Conservation (phyloP, 2,888 invertebrate genomes). For the Stenolophus ochropezus region DNA sequence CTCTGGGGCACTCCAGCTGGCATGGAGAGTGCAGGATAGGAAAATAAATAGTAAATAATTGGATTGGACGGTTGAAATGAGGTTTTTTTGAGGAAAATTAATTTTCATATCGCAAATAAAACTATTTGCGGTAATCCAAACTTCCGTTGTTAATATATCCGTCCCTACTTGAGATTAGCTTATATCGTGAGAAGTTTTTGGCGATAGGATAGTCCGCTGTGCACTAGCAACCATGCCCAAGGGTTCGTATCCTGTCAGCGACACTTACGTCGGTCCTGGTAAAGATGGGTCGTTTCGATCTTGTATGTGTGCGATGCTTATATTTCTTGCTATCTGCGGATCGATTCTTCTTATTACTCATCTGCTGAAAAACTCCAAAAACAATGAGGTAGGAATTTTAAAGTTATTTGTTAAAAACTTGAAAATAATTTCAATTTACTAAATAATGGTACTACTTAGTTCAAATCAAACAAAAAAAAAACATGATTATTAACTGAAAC, state of each 20-base stretch:
- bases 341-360: slow-evolving; percentile 59
- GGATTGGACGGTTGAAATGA: too few relatives aligned
- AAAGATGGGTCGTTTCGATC: slow-evolving; percentile 64
- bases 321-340: slow-evolving; percentile 64
- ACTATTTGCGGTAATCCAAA: slow-evolving; percentile 2
- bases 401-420: not conserved
- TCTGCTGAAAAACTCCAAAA: not conserved
- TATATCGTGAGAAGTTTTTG: not conserved
- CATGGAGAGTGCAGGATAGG: too few relatives aligned
- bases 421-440: too few relatives aligned
- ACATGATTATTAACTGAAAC: too few relatives aligned
- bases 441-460: too few relatives aligned
- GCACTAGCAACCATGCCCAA: slow-evolving; percentile 60
- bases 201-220: not conserved
- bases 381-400: slow-evolving; percentile 1
- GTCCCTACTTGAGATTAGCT: not conserved
- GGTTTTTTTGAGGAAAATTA: slow-evolving; percentile 22
- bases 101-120: not conserved
- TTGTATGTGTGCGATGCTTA: slow-evolving; percentile 63
- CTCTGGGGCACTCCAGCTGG: too few relatives aligned
- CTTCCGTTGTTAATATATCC: not conserved
- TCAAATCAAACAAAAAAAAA: too few relatives aligned
- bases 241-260: slow-evolving; percentile 62
- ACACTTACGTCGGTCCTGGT: slow-evolving; percentile 43
- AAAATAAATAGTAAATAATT: too few relatives aligned